These are phyloP conservation scores for Belonocnema kinseyi DNA, from an alignment of 1,140 invertebrate genomes.

Conservation along the genomic window DNA sequence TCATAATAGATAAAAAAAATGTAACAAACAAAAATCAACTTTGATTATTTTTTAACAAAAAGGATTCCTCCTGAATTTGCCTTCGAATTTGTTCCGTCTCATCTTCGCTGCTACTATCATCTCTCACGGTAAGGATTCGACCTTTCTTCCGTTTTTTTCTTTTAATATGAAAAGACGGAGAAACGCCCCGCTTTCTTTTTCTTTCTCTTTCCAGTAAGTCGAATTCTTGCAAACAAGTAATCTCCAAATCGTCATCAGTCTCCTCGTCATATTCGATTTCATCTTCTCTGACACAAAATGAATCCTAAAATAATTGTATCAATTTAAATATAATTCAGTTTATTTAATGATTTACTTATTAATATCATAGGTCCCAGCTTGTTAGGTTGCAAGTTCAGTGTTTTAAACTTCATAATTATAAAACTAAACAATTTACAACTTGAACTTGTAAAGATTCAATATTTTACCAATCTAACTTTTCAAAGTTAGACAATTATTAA, in stretches of 20 bases:
- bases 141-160: conserved; percentile 40
- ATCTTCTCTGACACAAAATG: conserved; percentile 50
- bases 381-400: too few relatives aligned
- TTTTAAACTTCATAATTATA: too few relatives aligned
- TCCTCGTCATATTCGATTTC: conserved; percentile 36
- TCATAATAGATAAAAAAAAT: background rate
- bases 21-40: conserved; percentile 3
- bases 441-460: background rate
- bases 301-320: conserved; percentile 43
- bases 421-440: background rate
- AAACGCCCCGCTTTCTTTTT: conserved; percentile 13
- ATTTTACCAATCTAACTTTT: too few relatives aligned
- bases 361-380: too few relatives aligned
- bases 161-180: conserved; percentile 11
- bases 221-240: background rate
- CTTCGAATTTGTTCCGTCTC: conserved; percentile 48
- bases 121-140: background rate
- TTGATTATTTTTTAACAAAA: conserved; percentile 35
- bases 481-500: too few relatives aligned
- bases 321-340: background rate
- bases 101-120: conserved; percentile 49
- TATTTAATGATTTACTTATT: too few relatives aligned
- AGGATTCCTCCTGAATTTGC: conserved; percentile 47
- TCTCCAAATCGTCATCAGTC: conserved; percentile 23
- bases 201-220: background rate